A percentile compares a stretch with the other conserved stretches of the same genome.
Evolutionary conservation across 2,797 vertebrate genomes (phyloP).

Genomic region (Gadopsis marmoratus): DNA sequence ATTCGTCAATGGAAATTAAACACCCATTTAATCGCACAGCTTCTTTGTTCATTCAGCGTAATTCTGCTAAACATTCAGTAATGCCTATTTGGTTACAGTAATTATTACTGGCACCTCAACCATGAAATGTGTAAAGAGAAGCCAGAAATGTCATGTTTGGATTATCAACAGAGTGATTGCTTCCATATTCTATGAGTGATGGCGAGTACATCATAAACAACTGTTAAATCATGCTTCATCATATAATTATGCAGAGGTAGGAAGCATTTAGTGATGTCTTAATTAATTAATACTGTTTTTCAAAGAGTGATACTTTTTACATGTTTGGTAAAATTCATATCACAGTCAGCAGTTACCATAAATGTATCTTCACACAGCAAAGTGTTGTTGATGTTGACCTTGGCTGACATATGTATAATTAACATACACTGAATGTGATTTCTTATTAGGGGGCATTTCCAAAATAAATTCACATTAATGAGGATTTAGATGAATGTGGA

Average conservation of each 20-base stretch:
- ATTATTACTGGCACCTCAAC: constrained; percentile 58
- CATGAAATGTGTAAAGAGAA: constrained; percentile 48
- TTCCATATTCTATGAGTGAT: constrained; percentile 16
- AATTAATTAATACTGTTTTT: no score
- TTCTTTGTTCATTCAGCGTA: constrained; percentile 33
- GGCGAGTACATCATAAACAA: not conserved
- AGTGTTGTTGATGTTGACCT: not conserved
- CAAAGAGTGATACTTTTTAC: not conserved
- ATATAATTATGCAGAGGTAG: not conserved
- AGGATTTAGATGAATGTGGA: no score
- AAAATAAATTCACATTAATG: no score
- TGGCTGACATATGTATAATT: not conserved
- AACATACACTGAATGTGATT: not conserved
- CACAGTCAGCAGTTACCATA: not conserved
- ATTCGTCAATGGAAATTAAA: constrained; percentile 39
- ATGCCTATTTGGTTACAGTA: constrained; percentile 39
- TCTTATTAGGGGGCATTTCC: not conserved
- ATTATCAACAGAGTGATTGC: constrained; percentile 22
- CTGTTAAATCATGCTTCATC: not conserved
- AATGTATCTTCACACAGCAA: not conserved
- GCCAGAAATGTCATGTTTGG: constrained; percentile 34
- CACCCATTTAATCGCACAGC: constrained; percentile 31
- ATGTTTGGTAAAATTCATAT: not conserved
- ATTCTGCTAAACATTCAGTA: constrained; percentile 52
- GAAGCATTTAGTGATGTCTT: no score